Evolutionary conservation across 2,113 vertebrate genomes (phyloP), one percentile per base, ranked within the genome.

Genomic region (Aldabrachelys gigantea): DNA sequence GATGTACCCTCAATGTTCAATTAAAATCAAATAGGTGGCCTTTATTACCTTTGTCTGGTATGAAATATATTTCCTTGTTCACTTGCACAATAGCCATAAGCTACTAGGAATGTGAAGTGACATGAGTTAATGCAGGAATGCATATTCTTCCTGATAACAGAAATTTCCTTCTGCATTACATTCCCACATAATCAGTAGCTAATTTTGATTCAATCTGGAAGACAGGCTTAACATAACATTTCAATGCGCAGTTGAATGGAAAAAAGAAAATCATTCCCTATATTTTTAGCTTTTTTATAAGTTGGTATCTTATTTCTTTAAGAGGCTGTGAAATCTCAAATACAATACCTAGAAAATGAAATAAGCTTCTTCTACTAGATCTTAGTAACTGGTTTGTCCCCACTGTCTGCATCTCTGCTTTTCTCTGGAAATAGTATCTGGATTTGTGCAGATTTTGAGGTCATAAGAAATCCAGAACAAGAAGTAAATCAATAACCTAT

Each of bases 401-500:
- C 13, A 57, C 75, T 62, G 84, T 53, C 6, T 52, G 47, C 80
- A 80, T 53, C 11, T 24, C 9, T 2, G 13, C 85, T 76, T 35
- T 1, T 2, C 50, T 94, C 87, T 76, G 6, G 65, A 69, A 89
- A 50, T 5, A 47, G 5, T 47, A 12, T 85, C 52, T 90, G 90
- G 13, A 65, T 41, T 22, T 80, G 10, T 94, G 17, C 87, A 10
- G 82, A 53, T 85, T 16, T 82, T 76, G 84, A 47, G 52, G 41
- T 89, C 85, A 87, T 5, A 84, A 78, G 53, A 88, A 94, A 94
- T 90, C 1, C 24, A 80, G 10, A 85, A 72, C 16, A 5, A 62
- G 88, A 94, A 89, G 4, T 38, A 35, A 88, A 95, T 92, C 62
- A 91, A 57, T 92, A 57, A 88, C 19, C 76, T 85, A 79, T 53